Evolutionary conservation across 2,888 invertebrate genomes (phyloP).

Genomic region (Heliconius sara): DNA sequence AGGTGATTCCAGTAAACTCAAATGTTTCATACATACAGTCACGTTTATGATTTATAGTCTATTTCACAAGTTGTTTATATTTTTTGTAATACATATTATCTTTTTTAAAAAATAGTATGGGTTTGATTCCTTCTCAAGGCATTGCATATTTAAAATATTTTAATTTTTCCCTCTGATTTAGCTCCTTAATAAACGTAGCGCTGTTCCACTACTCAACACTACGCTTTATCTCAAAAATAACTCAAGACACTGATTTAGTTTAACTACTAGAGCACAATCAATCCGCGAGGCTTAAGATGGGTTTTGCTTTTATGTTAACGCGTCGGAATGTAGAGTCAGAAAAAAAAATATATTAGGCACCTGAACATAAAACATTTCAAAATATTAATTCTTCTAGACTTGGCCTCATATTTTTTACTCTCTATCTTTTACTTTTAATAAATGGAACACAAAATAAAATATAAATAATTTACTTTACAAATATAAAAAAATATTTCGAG

Average conservation of each 20-base stretch:
- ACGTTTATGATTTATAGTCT: slow-evolving; percentile 5
- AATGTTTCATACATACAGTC: not conserved
- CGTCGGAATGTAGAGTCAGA: no score
- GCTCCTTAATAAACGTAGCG: no score
- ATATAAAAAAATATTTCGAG: no score
- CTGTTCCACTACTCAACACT: not conserved
- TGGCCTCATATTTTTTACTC: no score
- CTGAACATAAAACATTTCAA: no score
- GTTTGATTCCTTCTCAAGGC: not conserved
- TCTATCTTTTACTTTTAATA: no score
- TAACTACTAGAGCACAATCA: not conserved
- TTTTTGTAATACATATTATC: not conserved
- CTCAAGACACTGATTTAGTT: not conserved
- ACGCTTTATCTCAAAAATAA: not conserved
- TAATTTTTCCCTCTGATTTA: not conserved
- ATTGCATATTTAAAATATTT: not conserved
- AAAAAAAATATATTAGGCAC: no score
- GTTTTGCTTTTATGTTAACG: no score
- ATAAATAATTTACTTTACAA: no score
- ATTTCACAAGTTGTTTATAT: not conserved
- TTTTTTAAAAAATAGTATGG: not conserved
- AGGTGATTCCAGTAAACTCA: not conserved
- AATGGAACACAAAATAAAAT: no score
- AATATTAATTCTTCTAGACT: no score
- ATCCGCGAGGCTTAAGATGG: no score